Conservation (phyloP, 2,797 vertebrate genomes). For the Sebastes variabilis region DNA sequence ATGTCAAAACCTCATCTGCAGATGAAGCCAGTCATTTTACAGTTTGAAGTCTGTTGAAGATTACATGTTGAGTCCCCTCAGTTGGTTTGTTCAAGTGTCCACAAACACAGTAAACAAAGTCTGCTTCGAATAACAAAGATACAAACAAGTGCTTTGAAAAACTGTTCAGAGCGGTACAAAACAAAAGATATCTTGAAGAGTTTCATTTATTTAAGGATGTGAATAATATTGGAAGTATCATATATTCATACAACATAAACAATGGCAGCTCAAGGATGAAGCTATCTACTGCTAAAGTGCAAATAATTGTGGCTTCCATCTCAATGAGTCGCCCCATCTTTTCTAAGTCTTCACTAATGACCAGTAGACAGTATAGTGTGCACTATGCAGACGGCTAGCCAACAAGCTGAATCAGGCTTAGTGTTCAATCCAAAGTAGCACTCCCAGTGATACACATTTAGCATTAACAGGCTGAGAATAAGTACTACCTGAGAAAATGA, state of each 20-base stretch:
- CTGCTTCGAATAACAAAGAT: neutral
- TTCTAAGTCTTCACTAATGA: neutral
- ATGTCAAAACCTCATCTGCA: conserved; percentile 2
- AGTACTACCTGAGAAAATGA: neutral
- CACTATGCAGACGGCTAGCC: neutral
- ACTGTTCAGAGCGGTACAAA: neutral
- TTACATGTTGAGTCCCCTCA: neutral
- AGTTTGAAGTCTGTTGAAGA: neutral
- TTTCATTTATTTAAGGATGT: no score
- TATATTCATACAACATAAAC: neutral
- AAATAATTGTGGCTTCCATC: neutral
- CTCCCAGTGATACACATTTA: neutral
- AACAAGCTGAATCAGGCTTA: neutral
- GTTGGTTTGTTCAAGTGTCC: neutral
- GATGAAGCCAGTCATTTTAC: neutral
- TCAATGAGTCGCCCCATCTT: neutral
- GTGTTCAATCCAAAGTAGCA: neutral
- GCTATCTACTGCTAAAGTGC: conserved; percentile 6
- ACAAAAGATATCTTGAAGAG: neutral
- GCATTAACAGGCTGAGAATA: neutral
- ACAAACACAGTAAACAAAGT: conserved; percentile 6
- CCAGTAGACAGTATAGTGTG: neutral
- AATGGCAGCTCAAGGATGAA: neutral
- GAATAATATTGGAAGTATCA: neutral
- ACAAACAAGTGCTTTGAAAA: neutral